phyloP scores from a whole-genome alignment of 2,888 invertebrate genomes.

The Leucozona laternaria region DNA sequence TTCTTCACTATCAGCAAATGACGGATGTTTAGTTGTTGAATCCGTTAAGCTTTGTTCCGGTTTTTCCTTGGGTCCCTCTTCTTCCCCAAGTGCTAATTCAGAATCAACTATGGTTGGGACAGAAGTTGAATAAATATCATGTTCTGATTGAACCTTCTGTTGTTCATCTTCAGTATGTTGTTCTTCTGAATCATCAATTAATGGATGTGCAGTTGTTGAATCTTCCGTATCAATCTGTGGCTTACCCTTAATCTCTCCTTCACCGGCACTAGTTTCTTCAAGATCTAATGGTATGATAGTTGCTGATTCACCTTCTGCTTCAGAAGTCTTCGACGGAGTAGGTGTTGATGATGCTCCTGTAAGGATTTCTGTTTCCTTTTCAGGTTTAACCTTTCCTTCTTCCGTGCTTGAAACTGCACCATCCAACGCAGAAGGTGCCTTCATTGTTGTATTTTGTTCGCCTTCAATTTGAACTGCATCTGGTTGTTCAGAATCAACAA shows the following conservation, averaged over 20 bases:
- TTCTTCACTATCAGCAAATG: not conserved
- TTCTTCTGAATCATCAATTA: not conserved
- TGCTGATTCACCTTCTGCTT: not conserved
- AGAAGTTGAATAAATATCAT: not conserved
- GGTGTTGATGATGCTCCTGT: not conserved
- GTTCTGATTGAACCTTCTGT: not conserved
- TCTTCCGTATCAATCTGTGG: constrained; percentile 71
- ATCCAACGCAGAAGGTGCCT: constrained; percentile 21
- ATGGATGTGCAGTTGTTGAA: constrained; percentile 36
- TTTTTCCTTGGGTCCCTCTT: constrained; percentile 5
- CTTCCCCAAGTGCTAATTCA: not conserved
- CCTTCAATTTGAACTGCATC: not conserved
- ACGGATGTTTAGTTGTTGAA: constrained; percentile 7
- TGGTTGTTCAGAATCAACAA: constrained; percentile 25
- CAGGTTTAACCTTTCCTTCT: not conserved
- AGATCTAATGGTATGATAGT: not conserved
- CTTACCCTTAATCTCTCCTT: not conserved
- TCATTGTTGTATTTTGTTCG: constrained; percentile 34
- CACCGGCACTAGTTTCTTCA: not conserved
- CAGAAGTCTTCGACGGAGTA: not conserved
- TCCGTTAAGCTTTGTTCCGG: constrained; percentile 45
- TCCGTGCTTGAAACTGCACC: constrained; percentile 23
- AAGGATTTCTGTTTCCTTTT: not conserved
- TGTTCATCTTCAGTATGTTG: not conserved
- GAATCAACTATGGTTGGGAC: not conserved